Evolutionary conservation across 2,797 vertebrate species (phyloP).

Genomic region (Adelosebastes latens): DNA sequence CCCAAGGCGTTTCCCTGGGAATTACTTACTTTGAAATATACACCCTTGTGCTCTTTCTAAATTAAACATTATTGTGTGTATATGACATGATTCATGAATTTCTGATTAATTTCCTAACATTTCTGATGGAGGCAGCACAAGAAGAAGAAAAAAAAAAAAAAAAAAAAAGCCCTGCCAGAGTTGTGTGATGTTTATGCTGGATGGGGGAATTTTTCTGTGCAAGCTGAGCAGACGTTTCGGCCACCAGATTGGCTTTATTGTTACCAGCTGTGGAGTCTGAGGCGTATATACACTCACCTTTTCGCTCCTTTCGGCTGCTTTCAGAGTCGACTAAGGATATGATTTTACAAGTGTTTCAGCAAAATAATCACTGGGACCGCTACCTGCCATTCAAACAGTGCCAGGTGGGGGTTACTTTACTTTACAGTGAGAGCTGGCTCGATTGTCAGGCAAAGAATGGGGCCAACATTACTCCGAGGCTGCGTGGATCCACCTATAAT

Average conservation of each 20-base stretch:
- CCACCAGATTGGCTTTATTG: conserved; percentile 85
- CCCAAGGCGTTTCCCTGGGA: conserved; percentile 64
- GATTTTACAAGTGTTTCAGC: conserved; percentile 72
- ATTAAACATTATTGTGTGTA: conserved; percentile 66
- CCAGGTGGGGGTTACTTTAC: conserved; percentile 1
- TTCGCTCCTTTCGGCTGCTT: conserved; percentile 68
- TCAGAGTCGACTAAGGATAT: conserved; percentile 65
- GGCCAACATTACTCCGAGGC: conserved; percentile 38
- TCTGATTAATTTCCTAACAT: conserved; percentile 70
- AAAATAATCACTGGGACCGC: conserved; percentile 67
- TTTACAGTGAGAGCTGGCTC: conserved; percentile 49
- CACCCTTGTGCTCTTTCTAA: conserved; percentile 53
- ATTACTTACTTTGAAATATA: conserved; percentile 66
- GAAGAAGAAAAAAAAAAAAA: background rate
- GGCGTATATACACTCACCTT: conserved; percentile 73
- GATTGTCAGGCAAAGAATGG: conserved; percentile 49
- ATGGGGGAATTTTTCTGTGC: conserved; percentile 81
- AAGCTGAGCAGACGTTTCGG: conserved; percentile 83
- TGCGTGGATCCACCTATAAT: conserved; percentile 29
- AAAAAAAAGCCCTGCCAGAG: conserved; percentile 57
- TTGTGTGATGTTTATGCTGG: conserved; percentile 84
- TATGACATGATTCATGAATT: conserved; percentile 64
- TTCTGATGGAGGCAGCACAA: conserved; percentile 73
- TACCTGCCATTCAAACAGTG: conserved; percentile 66
- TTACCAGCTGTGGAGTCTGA: conserved; percentile 84